These are phyloP conservation scores for Chirona hameri DNA, from an alignment of 2,888 invertebrate genomes.

Conservation along the genomic window DNA sequence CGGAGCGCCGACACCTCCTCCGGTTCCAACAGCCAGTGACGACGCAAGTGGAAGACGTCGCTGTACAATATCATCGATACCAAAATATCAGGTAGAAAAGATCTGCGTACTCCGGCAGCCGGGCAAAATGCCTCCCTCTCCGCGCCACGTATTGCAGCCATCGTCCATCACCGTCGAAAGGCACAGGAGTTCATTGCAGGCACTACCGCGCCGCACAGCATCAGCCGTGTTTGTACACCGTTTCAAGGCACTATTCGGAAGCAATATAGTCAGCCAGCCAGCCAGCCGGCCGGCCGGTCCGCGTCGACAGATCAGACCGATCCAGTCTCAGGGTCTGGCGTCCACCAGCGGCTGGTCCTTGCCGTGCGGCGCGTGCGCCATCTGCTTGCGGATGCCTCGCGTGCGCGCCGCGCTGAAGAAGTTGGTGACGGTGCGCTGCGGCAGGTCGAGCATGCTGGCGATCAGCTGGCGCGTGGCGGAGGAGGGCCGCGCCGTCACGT, in stretches of 20 bases:
- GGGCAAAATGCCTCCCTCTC: not conserved
- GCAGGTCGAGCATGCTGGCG: not conserved
- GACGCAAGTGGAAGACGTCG: not conserved
- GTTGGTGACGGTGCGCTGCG: slow-evolving; percentile 7
- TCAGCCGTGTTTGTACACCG: not conserved
- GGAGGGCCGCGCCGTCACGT: slow-evolving; percentile 28
- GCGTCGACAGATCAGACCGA: not conserved
- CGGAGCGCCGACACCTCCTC: no score
- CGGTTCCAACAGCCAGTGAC: not conserved
- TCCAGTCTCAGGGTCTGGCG: not conserved
- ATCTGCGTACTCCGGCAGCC: not conserved
- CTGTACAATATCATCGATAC: slow-evolving; percentile 7
- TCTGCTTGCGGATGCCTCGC: not conserved
- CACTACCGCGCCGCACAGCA: not conserved
- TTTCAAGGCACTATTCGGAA: not conserved
- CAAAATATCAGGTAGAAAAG: not conserved
- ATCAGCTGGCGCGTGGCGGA: slow-evolving; percentile 12
- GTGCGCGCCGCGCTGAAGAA: slow-evolving; percentile 29
- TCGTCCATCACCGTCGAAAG: not conserved
- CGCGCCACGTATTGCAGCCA: not conserved
- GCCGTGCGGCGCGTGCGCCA: not conserved
- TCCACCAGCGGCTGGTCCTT: not conserved
- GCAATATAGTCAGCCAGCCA: no score
- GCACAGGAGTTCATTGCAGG: not conserved
- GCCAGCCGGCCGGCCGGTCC: no score